Evolutionary conservation across 2,113 vertebrate species (phyloP).

Genomic region (Peromyscus leucopus): DNA sequence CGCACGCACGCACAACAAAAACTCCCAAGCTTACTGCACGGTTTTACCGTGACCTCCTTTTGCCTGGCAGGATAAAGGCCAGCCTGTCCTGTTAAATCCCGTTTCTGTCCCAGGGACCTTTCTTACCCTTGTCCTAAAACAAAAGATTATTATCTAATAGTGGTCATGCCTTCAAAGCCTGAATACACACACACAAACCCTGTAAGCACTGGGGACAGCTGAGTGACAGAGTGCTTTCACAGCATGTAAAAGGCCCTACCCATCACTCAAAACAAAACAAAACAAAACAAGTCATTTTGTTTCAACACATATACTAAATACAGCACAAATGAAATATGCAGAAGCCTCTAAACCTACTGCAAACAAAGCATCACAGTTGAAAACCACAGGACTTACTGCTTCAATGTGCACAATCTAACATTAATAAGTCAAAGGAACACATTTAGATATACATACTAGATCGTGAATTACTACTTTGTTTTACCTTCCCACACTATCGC

Average conservation of each 20-base stretch:
- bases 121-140: slow-evolving; percentile 53
- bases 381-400: not conserved
- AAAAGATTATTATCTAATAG: slow-evolving; percentile 29
- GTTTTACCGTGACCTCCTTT: not conserved
- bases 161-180: not conserved
- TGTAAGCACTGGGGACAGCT: not conserved
- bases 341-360: slow-evolving; percentile 10
- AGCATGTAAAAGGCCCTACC: not conserved
- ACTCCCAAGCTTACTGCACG: not conserved
- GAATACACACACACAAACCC: not conserved
- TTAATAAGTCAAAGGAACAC: slow-evolving; percentile 28
- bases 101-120: slow-evolving; percentile 23
- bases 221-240: not conserved
- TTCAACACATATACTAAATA: not conserved
- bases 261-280: not conserved
- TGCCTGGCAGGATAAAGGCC: not conserved
- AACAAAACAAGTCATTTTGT: not conserved
- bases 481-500: not conserved
- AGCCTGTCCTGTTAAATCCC: slow-evolving; percentile 32
- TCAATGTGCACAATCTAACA: not conserved
- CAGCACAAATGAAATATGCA: not conserved
- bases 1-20: not conserved
- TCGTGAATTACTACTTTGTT: not conserved
- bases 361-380: slow-evolving; percentile 2
- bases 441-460: slow-evolving; percentile 35